Base-by-base conservation (phyloP, 2,797 vertebrate species). In the Alectoris magna region DNA sequence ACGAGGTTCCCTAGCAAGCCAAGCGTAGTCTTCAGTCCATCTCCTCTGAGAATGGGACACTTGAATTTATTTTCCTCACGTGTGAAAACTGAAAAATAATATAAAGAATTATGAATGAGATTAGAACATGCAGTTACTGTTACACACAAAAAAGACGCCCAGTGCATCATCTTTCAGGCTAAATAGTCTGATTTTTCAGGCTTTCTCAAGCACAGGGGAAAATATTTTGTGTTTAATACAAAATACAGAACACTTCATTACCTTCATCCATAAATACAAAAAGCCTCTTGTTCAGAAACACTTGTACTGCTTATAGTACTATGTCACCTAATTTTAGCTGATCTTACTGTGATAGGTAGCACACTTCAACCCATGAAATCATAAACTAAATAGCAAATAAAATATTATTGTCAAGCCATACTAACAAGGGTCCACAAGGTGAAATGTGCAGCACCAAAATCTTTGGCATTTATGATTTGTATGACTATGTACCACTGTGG, bases 401-500 rank as follows among this genome's bases (percentile, higher is more conserved):
- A 91, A 71, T 22, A 91, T 66, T 76, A 64, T 38, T 53, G 26
- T 53, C 90, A 90, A 78, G 21, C 15, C 63, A 78, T 17, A 86
- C 70, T 67, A 90, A 84, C 6, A 0, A 82, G 26, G 69, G 71
- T 72, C n/a, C 60, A 67, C 46, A 67, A 78, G 68, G 51, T 76
- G 88, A 90, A 90, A 58, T 14, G 81, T 15, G 39, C 39, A 11
- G 0, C 51, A 34, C 36, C 51, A 76, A 90, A 95, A 88, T 77
- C 94, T 95, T 94, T 93, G 81, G 91, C 94, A 93, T 94, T 67
- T 90, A 87, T 90, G 5, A 90, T 64, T 93, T 82, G 14, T 69
- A 29, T 93, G 84, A 87, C 80, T 91, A 39, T 1, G 0, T 48
- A 91, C 19, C 84, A 73, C 90, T 78, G 31, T 63, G 84, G 90